These are phyloP conservation scores for roundworm (Caenorhabditis elegans) DNA, from an alignment of 1,140 invertebrate species.

Conservation along the genomic window DNA sequence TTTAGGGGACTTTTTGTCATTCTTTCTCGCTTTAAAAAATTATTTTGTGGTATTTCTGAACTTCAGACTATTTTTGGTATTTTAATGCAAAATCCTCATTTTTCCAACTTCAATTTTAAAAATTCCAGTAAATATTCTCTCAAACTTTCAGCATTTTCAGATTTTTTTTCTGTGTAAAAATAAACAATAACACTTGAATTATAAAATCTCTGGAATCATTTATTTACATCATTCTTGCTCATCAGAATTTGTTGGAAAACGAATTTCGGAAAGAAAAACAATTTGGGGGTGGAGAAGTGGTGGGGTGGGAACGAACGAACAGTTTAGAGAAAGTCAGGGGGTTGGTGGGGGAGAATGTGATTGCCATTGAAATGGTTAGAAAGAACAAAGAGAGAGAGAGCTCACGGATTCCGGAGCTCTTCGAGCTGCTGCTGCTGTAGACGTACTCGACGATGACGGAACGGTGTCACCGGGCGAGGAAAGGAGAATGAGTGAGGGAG, in stretches of 20 bases:
- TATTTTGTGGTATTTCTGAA: too few relatives aligned
- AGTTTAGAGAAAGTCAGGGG: neutral
- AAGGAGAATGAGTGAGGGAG: neutral
- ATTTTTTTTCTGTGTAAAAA: neutral
- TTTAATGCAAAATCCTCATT: too few relatives aligned
- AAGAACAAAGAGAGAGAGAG: neutral
- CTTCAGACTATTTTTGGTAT: too few relatives aligned
- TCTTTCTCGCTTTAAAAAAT: too few relatives aligned
- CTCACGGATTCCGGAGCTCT: neutral
- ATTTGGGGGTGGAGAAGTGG: neutral
- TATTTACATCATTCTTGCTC: conserved; percentile 28
- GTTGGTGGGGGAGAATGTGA: neutral
- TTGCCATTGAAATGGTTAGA: neutral
- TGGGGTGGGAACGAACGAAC: neutral
- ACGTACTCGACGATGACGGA: too few relatives aligned
- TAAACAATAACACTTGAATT: neutral
- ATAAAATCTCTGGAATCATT: conserved; percentile 15
- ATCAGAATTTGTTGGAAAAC: neutral
- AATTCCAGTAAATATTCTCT: neutral
- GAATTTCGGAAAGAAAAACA: neutral
- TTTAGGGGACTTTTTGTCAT: too few relatives aligned
- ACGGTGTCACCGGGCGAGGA: neutral
- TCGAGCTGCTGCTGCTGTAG: too few relatives aligned
- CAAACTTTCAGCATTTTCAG: neutral
- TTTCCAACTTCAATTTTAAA: too few relatives aligned